Evolutionary conservation across 2,888 invertebrate species (phyloP).

Genomic region (Apodemia hepburni): DNA sequence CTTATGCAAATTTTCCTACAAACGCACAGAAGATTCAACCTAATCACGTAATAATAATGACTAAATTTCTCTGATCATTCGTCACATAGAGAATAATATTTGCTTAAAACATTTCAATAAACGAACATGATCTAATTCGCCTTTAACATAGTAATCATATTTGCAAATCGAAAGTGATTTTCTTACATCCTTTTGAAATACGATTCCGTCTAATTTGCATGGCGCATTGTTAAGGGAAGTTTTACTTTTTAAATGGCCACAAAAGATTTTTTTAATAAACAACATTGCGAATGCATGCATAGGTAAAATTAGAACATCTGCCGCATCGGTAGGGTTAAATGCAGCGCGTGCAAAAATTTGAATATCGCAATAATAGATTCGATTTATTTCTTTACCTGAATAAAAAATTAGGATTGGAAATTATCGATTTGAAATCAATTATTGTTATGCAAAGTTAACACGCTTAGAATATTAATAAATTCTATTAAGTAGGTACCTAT

Average conservation of each 20-base stretch:
- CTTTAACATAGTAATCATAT: slow-evolving; percentile 42
- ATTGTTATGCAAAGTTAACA: not conserved
- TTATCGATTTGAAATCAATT: not conserved
- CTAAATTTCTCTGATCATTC: slow-evolving; percentile 26
- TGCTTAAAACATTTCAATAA: slow-evolving; percentile 39
- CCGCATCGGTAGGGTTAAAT: slow-evolving; percentile 36
- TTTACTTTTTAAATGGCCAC: slow-evolving; percentile 76
- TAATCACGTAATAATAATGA: slow-evolving; percentile 27
- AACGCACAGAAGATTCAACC: slow-evolving; percentile 39
- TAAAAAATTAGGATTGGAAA: not conserved
- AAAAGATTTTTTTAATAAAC: slow-evolving; percentile 76
- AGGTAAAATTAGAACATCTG: slow-evolving; percentile 69
- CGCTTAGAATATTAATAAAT: not conserved
- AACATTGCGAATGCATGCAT: slow-evolving; percentile 54
- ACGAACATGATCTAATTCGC: slow-evolving; percentile 40
- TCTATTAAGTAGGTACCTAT: not conserved
- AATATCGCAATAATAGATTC: slow-evolving; percentile 36
- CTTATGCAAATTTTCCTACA: slow-evolving; percentile 68
- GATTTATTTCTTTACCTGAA: slow-evolving; percentile 17
- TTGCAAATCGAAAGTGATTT: slow-evolving; percentile 34
- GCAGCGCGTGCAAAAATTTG: slow-evolving; percentile 37
- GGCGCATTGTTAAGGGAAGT: slow-evolving; percentile 67
- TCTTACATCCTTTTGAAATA: slow-evolving; percentile 38
- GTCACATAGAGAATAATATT: slow-evolving; percentile 48
- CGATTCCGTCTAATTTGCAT: slow-evolving; percentile 70